phyloP scores from a whole-genome alignment of 2,888 invertebrate species.

The Tuberolachnus salignus region DNA sequence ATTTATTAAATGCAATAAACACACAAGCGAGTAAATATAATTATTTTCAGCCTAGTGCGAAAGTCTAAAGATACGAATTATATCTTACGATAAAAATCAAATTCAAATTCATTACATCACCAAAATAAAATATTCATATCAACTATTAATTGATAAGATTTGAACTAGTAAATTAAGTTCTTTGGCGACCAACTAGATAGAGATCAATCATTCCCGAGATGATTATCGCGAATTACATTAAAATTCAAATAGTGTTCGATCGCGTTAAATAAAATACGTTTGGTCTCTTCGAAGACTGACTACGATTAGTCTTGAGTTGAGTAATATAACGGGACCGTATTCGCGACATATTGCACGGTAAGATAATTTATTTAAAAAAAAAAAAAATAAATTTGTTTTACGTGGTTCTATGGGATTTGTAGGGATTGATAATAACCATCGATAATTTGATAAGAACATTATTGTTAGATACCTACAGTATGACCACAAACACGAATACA shows the following conservation, averaged over 20 bases:
- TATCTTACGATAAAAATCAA: conserved; percentile 17
- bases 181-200: conserved; percentile 18
- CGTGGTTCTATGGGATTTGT: conserved; percentile 34
- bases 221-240: no score
- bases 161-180: conserved; percentile 6
- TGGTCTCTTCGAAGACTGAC: background rate
- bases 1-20: background rate
- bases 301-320: background rate
- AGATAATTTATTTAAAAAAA: background rate
- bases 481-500: background rate
- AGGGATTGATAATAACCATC: conserved; percentile 3
- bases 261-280: background rate
- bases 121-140: conserved; percentile 30
- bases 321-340: background rate
- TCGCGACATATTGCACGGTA: background rate
- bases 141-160: conserved; percentile 29
- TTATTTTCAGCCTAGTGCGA: background rate
- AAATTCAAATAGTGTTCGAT: background rate
- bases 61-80: background rate
- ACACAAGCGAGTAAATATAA: background rate
- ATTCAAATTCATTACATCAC: conserved; percentile 51
- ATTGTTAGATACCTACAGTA: background rate
- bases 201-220: background rate
- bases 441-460: conserved; percentile 5
- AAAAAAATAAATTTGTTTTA: background rate